Conservation (phyloP, 2,113 vertebrate species). For the Henicopernis longicauda region DNA sequence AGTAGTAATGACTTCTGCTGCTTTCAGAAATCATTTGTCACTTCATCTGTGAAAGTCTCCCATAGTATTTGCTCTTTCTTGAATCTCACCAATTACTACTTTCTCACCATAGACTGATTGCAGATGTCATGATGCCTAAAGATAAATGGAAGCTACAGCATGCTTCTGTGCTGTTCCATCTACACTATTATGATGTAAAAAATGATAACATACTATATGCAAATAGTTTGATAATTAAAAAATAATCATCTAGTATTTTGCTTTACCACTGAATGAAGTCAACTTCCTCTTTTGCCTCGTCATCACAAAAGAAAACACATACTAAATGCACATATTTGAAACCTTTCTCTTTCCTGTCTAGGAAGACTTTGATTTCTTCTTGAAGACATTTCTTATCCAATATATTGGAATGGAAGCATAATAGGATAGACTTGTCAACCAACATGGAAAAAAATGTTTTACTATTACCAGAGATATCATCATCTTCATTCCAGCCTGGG, state of each 20-base stretch:
- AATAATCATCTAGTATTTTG: background rate
- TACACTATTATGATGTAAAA: background rate
- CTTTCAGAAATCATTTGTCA: background rate
- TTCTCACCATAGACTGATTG: background rate
- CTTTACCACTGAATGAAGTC: background rate
- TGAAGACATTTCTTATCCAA: background rate
- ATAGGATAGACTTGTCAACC: background rate
- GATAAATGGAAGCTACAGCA: background rate
- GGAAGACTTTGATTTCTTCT: background rate
- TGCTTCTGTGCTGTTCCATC: background rate
- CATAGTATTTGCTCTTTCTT: background rate
- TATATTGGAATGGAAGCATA: background rate
- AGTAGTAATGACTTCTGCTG: background rate
- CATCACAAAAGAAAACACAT: background rate
- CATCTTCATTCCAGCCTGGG: constrained; percentile 88
- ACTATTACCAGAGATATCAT: constrained; percentile 90
- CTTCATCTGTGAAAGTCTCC: background rate
- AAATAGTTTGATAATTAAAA: background rate
- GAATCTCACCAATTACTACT: background rate
- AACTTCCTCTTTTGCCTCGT: background rate
- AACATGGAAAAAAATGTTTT: background rate
- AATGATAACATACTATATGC: background rate
- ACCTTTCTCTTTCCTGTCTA: background rate
- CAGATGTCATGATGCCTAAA: background rate
- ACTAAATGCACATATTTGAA: background rate